Base-by-base conservation (phyloP, 2,888 invertebrate species). In the Polyommatus iphigenia region DNA sequence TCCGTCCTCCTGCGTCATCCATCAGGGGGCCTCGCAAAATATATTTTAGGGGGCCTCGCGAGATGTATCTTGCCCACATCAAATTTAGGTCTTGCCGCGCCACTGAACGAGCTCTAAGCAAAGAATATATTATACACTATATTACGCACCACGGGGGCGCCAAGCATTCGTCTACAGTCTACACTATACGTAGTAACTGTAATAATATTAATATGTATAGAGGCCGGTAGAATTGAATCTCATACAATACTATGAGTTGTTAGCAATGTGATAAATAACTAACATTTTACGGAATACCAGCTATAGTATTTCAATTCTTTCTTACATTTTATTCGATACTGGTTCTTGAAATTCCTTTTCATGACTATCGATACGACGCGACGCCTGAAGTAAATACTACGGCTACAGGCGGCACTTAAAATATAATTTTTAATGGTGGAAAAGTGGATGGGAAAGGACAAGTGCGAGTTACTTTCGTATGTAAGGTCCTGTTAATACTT, bases 261-360 rank as follows among this genome's bases (percentile, higher is more conserved):
- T 10, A 46, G 10, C 10, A 46, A 15, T 59, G 59, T 59, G n/a
- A n/a, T 59, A 20, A 24, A 62, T 24, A 62, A 20, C 62, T 62
- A 62, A 29, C 13, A 67, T 29, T 29, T 15, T 6, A 29, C 67
- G n/a, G 20, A 10, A 41, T 13, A 20, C 41, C 36, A n/a, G 18
- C 36, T n/a, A 5, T 36, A 72, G n/a, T 41, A 20, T 24, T 41
- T 20, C 72, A 72, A 72, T 41, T 24, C 72, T 72, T 72, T 41
- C 72, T 41, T 20, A 36, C 41, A 72, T 72, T 72, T 72, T 72
- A 72, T 72, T 72, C n/a, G 72, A 72, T 72, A 72, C 32, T 7
- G 71, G 71, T 18, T n/a, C 20, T 41, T 20, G 36, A 72, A 72
- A 72, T 72, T 72, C 41, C 71, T 72, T 72, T 72, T 72, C 41